Conservation (phyloP, 2,113 vertebrate genomes). For the Cichladusa arquata region DNA sequence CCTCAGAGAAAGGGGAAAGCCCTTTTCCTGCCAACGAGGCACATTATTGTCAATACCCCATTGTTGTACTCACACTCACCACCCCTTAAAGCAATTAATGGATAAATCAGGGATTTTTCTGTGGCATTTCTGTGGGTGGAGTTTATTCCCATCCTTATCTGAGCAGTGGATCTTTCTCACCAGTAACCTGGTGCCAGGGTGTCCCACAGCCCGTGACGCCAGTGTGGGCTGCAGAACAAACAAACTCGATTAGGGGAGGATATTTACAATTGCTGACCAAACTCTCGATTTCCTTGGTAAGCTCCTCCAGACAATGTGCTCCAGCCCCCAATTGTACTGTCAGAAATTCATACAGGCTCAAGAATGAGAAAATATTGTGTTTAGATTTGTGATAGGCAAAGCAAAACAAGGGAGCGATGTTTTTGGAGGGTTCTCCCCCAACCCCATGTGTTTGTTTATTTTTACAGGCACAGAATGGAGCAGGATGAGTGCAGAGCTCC, state of each 20-base stretch:
- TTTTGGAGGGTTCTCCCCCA: neutral
- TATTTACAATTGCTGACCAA: slow-evolving; percentile 79
- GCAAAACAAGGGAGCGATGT: slow-evolving; percentile 21
- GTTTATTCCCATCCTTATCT: slow-evolving; percentile 81
- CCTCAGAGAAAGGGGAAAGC: slow-evolving; percentile 62
- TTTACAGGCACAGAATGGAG: slow-evolving; percentile 57
- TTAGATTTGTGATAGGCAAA: slow-evolving; percentile 67
- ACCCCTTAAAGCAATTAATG: slow-evolving; percentile 74
- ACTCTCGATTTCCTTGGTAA: slow-evolving; percentile 75
- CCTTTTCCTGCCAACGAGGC: slow-evolving; percentile 75
- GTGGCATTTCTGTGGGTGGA: slow-evolving; percentile 73
- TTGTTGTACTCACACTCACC: slow-evolving; percentile 72
- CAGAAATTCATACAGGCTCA: slow-evolving; percentile 63
- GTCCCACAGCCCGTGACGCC: slow-evolving; percentile 72
- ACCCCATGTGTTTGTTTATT: slow-evolving; percentile 63
- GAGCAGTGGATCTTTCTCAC: slow-evolving; percentile 78
- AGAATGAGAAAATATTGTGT: slow-evolving; percentile 72
- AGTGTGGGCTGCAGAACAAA: slow-evolving; percentile 70
- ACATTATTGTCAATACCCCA: slow-evolving; percentile 73
- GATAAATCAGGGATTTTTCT: slow-evolving; percentile 72
- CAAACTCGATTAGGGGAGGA: slow-evolving; percentile 73
- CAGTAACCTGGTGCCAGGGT: slow-evolving; percentile 84
- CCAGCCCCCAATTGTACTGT: slow-evolving; percentile 65
- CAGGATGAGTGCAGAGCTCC: slow-evolving; percentile 1
- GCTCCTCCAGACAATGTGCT: slow-evolving; percentile 72